phyloP scores from a whole-genome alignment of 2,888 invertebrate species.

The Gisinianus flammeolus region DNA sequence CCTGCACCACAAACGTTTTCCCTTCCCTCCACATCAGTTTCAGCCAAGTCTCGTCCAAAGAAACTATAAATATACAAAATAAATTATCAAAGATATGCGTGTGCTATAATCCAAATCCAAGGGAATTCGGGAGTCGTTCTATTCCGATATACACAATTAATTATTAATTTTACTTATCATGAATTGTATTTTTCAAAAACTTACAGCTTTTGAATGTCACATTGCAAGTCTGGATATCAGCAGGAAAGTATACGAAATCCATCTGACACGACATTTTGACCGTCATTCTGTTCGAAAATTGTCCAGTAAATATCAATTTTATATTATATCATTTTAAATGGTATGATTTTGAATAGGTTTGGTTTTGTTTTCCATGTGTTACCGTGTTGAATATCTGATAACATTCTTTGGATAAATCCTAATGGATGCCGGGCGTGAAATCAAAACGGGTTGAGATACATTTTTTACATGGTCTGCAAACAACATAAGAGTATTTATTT shows the following conservation, averaged over 20 bases:
- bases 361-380: not conserved
- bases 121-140: not conserved
- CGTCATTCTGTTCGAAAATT: slow-evolving; percentile 28
- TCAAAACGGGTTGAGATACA: slow-evolving; percentile 28
- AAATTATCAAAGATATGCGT: not conserved
- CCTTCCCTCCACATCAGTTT: slow-evolving; percentile 14
- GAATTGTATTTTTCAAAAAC: not conserved
- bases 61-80: slow-evolving; percentile 9
- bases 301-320: not conserved
- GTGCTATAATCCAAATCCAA: too few relatives aligned
- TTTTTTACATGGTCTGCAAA: slow-evolving; percentile 40
- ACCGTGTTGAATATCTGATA: slow-evolving; percentile 42
- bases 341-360: not conserved
- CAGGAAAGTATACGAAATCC: slow-evolving; percentile 45
- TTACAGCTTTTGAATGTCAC: slow-evolving; percentile 41
- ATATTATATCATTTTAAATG: not conserved
- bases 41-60: not conserved
- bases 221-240: slow-evolving; percentile 41
- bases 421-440: slow-evolving; percentile 40
- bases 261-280: slow-evolving; percentile 42
- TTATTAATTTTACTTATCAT: not conserved
- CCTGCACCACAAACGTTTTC: not conserved
- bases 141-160: not conserved
- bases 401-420: slow-evolving; percentile 33
- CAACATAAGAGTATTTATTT: too few relatives aligned